Percentiles rank a stretch among this genome's conserved stretches.
These are phyloP conservation scores for Fopius arisanus DNA, from an alignment of 1,140 invertebrate genomes.

Conservation along the genomic window DNA sequence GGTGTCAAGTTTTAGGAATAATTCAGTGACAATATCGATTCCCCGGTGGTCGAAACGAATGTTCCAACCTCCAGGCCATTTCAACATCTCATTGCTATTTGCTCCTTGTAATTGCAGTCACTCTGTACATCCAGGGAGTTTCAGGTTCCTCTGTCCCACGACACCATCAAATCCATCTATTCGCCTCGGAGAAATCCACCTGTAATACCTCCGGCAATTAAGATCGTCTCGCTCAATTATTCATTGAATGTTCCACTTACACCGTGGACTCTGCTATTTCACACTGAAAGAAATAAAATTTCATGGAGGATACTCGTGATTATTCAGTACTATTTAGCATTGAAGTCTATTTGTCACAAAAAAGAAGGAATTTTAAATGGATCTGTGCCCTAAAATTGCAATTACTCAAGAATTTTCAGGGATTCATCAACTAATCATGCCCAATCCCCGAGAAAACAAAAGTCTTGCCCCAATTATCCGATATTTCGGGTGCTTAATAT, in stretches of 20 bases:
- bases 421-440: too few species aligned
- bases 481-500: too few species aligned
- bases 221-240: conserved; percentile 27
- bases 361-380: too few species aligned
- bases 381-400: too few species aligned
- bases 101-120: neutral
- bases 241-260: neutral
- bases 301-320: neutral
- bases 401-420: too few species aligned
- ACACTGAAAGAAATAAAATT: neutral
- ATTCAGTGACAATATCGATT: conserved; percentile 1
- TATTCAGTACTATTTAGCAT: too few species aligned
- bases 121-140: conserved; percentile 16
- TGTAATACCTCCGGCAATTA: conserved; percentile 17
- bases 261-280: neutral
- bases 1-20: neutral
- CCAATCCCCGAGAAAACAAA: too few species aligned
- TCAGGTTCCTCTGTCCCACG: conserved; percentile 15
- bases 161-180: conserved; percentile 1
- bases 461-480: too few species aligned
- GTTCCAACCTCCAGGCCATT: neutral
- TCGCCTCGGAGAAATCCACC: conserved; percentile 10
- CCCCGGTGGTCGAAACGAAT: neutral
- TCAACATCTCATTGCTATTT: neutral
- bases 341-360: too few species aligned